These are phyloP conservation scores for Notarius quadriscutis DNA, from an alignment of 2,113 vertebrate species.

Conservation along the genomic window DNA sequence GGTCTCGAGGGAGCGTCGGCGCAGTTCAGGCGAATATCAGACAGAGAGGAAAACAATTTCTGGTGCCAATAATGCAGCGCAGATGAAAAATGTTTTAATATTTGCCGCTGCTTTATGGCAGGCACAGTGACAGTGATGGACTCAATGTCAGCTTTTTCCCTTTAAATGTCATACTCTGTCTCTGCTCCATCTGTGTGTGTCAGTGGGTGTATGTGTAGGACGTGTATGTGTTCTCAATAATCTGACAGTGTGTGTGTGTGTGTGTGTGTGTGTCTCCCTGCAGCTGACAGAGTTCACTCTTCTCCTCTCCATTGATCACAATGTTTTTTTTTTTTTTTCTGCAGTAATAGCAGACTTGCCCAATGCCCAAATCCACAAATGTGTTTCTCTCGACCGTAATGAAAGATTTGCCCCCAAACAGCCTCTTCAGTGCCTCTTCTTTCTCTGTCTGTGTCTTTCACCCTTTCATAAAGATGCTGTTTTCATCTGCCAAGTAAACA, in stretches of 20 bases:
- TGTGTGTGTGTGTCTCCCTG: constrained; percentile 54
- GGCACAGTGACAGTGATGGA: constrained; percentile 98
- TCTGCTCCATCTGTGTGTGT: constrained; percentile 76
- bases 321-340: constrained; percentile 46
- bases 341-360: constrained; percentile 89
- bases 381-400: constrained; percentile 89
- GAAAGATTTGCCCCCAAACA: constrained; percentile 89
- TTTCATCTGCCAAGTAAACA: constrained; percentile 72
- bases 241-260: constrained; percentile 37
- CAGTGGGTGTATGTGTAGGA: constrained; percentile 43
- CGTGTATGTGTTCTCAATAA: constrained; percentile 48
- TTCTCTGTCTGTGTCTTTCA: constrained; percentile 56
- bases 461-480: constrained; percentile 73
- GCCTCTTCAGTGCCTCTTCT: constrained; percentile 79
- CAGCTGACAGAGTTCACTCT: constrained; percentile 60
- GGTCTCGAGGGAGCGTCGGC: constrained; percentile 90
- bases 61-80: constrained; percentile 99
- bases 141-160: constrained; percentile 98
- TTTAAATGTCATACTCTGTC: constrained; percentile 99
- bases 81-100: constrained; percentile 99
- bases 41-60: constrained; percentile 99
- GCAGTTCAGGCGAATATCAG: constrained; percentile 96
- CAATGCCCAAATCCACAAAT: constrained; percentile 86
- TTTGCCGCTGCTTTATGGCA: constrained; percentile 99
- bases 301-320: constrained; percentile 86